Evolutionary conservation across 2,797 vertebrate genomes (phyloP), one percentile per base, ranked within the genome.

Genomic region (Channa striata): DNA sequence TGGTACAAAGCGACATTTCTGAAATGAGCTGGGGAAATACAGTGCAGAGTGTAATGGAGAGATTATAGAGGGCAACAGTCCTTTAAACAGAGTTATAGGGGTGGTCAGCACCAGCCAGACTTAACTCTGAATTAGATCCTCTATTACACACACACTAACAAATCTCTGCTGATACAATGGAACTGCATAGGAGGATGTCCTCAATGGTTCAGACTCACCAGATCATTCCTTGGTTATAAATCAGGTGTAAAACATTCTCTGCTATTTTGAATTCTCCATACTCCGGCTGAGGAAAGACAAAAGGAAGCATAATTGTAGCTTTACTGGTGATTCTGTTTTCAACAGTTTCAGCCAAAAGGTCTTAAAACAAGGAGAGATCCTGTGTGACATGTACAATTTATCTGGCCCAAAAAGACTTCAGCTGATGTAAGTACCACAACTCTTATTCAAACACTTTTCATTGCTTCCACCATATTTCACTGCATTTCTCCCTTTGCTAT

Each of bases 231-330:
- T 99, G 97, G 88, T 99, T 99, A 88, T 99, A 99, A 87, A 99
- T 97, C 70, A 99, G 91, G 81, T 99, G 98, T 16, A 99, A 80
- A 44, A 99, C 98, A 5, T 99, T 99, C 89, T 99, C 98, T 5
- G 98, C 98, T 74, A 99, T 99, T 93, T 99, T 99, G 92, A 99
- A 99, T 90, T 99, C 98, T 78, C 98, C 98, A 5, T 99, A 99
- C 91, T 99, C 98, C 51, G 98, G 98, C 98, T 99, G 78, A 73
- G 44, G 56, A 78, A 54, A 74, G 44, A 73, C 68, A 62, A 66
- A 51, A 36, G 14, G 6, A 16, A 42, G 11, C 11, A 30, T 30
- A 30, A 4, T 30, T 30, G 25, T 30, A 30, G 25, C 4, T 30
- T 30, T 30, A 6, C 4, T 30, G 25, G 25, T 30, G 25, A 30